Conservation (phyloP, 2,113 vertebrate genomes). For the Oophaga pumilio region DNA sequence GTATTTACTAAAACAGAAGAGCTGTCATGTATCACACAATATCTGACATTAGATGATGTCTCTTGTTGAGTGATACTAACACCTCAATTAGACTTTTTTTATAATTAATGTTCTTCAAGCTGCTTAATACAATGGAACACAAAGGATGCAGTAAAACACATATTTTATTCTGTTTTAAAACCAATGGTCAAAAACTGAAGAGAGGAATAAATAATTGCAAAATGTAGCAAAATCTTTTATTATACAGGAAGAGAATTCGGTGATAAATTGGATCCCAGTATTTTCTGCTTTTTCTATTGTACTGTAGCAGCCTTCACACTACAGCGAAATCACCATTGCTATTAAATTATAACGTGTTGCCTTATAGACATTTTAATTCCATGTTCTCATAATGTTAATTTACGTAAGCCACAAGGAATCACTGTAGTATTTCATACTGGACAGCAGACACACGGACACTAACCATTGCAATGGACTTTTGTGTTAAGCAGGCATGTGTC, state of each 20-base stretch:
- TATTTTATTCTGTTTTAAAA: slow-evolving; percentile 48
- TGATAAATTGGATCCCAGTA: neutral
- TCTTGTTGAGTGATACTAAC: neutral
- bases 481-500: slow-evolving; percentile 20
- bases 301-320: neutral
- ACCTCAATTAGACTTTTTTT: no score
- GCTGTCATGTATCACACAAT: no score
- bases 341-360: slow-evolving; percentile 1
- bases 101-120: no score
- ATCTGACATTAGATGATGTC: neutral
- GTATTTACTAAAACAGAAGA: no score
- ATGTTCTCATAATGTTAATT: slow-evolving; percentile 29
- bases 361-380: slow-evolving; percentile 16
- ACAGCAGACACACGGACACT: slow-evolving; percentile 19
- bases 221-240: slow-evolving; percentile 9
- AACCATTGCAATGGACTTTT: slow-evolving; percentile 14
- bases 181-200: slow-evolving; percentile 20
- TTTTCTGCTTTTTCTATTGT: neutral
- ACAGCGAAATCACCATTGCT: neutral
- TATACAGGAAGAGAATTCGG: neutral
- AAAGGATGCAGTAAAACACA: slow-evolving; percentile 18
- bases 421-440: neutral
- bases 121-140: neutral
- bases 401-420: slow-evolving; percentile 31
- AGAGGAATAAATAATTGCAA: slow-evolving; percentile 22